Evolutionary conservation across 2,113 vertebrate genomes (phyloP), one percentile per base, ranked within the genome.

Genomic region (Apus apus): DNA sequence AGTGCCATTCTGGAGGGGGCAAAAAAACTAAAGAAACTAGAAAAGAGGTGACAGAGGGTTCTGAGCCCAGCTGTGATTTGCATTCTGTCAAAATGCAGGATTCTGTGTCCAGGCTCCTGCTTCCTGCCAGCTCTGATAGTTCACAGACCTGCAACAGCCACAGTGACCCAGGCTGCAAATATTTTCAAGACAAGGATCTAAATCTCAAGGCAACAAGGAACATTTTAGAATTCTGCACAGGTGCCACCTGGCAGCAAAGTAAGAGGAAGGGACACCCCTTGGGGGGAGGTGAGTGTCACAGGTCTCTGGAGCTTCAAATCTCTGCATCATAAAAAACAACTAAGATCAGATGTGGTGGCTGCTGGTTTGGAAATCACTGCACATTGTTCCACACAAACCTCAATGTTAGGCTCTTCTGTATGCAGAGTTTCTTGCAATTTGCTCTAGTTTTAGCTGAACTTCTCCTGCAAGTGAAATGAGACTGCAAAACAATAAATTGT

Each of bases 241-340:
- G 72, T 85, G 93, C 94, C 90, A 72, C 90, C 45, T 94, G 14
- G 58, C 90, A 95, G 90, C 77, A 88, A 89, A 95, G 96, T 85
- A 85, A 90, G 87, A 77, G 85, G 87, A 95, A 92, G 88, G 13
- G 91, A 96, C 85, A 72, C 84, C 68, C 68, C 86, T 29, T 2
- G 27, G 91, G 95, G 88, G 85, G 72, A 81, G 85, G 93, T 15
- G 71, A 94, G 91, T 53, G 74, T 87, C 67, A 62, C 30, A 14
- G 78, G 73, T 51, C 85, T 85, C 90, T 8, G 3, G 43, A 93
- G 74, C 54, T 19, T 45, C 68, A 8, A 66, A 56, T 45, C 95
- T 91, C 89, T 36, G 76, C 40, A 32, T 54, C 25, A 7, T 5
- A 22, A 88, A 57, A 61, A 62, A 19, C 91, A 90, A 67, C 95